Percentiles rank a stretch among this genome's conserved stretches.
Evolutionary conservation across 35 echinoderm and acorn worm genomes (phyloP).

Genomic region (Ophioderma brevispina): DNA sequence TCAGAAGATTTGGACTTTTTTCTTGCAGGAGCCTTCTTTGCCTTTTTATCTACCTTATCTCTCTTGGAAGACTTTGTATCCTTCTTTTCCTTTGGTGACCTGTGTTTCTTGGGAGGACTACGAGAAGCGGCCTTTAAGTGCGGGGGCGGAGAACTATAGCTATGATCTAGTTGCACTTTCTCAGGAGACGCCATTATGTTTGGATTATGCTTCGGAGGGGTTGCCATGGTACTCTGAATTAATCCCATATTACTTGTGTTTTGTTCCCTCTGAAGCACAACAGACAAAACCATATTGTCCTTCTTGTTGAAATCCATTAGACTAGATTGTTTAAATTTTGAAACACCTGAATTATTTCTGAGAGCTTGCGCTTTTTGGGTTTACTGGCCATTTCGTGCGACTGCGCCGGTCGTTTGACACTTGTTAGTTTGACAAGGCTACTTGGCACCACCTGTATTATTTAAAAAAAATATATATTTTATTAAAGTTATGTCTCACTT

Average conservation of each 20-base stretch:
- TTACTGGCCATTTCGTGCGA: background rate
- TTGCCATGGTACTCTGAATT: background rate
- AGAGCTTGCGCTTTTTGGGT: slow-evolving; percentile 22
- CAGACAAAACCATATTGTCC: background rate
- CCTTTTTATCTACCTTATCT: slow-evolving; percentile 13
- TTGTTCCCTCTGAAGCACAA: background rate
- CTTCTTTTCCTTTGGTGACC: background rate
- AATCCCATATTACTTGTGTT: background rate
- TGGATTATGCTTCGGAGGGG: background rate
- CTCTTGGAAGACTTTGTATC: background rate
- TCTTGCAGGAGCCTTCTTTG: slow-evolving; percentile 2
- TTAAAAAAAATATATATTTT: too few relatives aligned
- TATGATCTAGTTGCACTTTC: slow-evolving; percentile 89
- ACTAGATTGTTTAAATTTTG: slow-evolving; percentile 22
- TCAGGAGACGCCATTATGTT: slow-evolving; percentile 58
- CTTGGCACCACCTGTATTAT: background rate
- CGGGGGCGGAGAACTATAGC: slow-evolving; percentile 79
- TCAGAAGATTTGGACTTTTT: slow-evolving; percentile 1
- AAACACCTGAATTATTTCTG: background rate
- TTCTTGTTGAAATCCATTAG: slow-evolving; percentile 19
- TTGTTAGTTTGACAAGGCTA: background rate
- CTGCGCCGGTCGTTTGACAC: slow-evolving; percentile 10
- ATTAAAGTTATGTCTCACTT: too few relatives aligned
- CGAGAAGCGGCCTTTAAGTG: slow-evolving; percentile 26
- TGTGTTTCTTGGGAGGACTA: slow-evolving; percentile 17